A percentile compares a stretch with the other conserved stretches of the same genome.
phyloP scores from a whole-genome alignment of 92 coral and sea anemone species.

The Parazoanthus swiftii region DNA sequence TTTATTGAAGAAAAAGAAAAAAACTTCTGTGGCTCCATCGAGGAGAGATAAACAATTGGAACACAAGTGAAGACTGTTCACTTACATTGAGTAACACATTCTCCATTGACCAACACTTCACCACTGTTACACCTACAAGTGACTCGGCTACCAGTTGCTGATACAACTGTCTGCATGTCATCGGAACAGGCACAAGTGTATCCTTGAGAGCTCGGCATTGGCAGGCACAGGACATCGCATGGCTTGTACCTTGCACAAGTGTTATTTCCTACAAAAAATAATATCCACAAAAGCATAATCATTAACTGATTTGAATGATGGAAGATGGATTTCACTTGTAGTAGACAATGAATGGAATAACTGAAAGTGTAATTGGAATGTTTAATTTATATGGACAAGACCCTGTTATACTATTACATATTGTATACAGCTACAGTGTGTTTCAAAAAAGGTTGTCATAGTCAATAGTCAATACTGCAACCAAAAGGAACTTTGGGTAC shows the following conservation, averaged over 20 bases:
- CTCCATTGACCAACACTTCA: conserved; percentile 69
- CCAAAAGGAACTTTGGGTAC: too few relatives aligned
- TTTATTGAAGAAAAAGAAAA: too few relatives aligned
- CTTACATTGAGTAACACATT: conserved; percentile 79
- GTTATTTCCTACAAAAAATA: conserved; percentile 58
- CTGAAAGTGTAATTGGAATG: too few relatives aligned
- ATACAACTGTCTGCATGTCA: conserved; percentile 67
- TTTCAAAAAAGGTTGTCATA: too few relatives aligned
- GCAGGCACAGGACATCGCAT: conserved; percentile 76
- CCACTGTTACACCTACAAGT: conserved; percentile 69
- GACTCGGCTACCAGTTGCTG: conserved; percentile 54
- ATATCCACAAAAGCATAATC: background rate
- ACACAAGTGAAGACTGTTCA: background rate
- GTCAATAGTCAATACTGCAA: too few relatives aligned
- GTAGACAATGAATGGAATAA: too few relatives aligned
- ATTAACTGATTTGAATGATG: too few relatives aligned
- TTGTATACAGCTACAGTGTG: too few relatives aligned
- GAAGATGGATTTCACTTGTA: too few relatives aligned
- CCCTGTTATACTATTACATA: too few relatives aligned
- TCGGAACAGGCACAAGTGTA: conserved; percentile 88
- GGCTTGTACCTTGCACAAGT: conserved; percentile 54
- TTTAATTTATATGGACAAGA: too few relatives aligned
- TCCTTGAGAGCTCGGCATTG: conserved; percentile 53
- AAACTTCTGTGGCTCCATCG: too few relatives aligned
- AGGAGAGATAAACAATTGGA: background rate